Evolutionary conservation across 2,113 vertebrate genomes (phyloP).

Genomic region (Labeo catla): DNA sequence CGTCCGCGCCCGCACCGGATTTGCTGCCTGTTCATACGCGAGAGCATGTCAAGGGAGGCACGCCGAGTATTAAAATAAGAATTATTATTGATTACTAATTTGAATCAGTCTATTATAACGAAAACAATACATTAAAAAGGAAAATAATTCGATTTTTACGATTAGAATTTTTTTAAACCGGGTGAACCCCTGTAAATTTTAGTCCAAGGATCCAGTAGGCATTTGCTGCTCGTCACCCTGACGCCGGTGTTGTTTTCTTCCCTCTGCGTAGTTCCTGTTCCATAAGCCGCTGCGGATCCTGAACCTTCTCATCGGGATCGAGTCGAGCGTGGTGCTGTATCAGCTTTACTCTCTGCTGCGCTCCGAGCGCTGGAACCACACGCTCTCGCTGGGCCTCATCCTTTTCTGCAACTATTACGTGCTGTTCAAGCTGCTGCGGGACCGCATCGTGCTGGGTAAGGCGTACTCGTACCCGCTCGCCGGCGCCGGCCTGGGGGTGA

Average conservation of each 20-base stretch:
- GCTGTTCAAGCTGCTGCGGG: conserved; percentile 96
- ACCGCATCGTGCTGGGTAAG: conserved; percentile 95
- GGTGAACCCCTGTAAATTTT: no score
- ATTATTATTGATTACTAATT: no score
- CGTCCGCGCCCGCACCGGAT: no score
- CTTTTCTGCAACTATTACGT: conserved; percentile 99
- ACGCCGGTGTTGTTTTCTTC: neutral
- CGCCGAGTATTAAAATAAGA: no score
- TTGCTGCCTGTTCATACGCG: no score
- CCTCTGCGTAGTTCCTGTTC: conserved; percentile 87
- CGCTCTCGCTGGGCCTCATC: conserved; percentile 95
- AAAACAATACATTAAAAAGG: no score
- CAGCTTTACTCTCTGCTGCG: conserved; percentile 96
- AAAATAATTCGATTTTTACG: no score
- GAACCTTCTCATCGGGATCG: conserved; percentile 95
- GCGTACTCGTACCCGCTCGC: conserved; percentile 91
- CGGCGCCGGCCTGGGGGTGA: conserved; percentile 87
- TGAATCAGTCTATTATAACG: no score
- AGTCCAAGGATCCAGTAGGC: no score
- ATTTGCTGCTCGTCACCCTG: no score
- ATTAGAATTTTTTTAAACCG: no score
- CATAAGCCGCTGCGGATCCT: conserved; percentile 98
- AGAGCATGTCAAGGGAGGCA: no score
- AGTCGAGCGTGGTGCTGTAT: conserved; percentile 94
- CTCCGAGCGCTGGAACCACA: conserved; percentile 99